A percentile compares a stretch with the other conserved stretches of the same genome.
Conservation (phyloP, 2,888 invertebrate species). For the Sesamia inferens region DNA sequence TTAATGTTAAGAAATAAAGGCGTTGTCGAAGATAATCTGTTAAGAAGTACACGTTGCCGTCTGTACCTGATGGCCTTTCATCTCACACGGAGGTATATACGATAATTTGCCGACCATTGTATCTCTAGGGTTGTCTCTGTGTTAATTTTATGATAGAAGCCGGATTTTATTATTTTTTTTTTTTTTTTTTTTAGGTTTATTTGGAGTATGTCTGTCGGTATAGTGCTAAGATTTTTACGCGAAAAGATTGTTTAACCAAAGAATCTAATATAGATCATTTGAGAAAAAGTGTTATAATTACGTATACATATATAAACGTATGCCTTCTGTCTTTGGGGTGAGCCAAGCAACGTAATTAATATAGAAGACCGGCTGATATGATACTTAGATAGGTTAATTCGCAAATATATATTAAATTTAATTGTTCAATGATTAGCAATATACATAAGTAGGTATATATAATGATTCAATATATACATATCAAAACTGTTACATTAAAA, state of each 20-base stretch:
- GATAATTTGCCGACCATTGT: conserved; percentile 65
- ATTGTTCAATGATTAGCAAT: not conserved
- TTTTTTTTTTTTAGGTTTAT: not conserved
- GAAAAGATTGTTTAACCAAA: not conserved
- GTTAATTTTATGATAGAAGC: conserved; percentile 26
- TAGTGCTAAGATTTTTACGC: not conserved
- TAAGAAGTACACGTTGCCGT: not conserved
- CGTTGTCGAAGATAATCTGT: not conserved
- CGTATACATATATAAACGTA: not conserved
- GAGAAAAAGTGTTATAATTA: not conserved
- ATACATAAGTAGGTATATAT: too few relatives aligned
- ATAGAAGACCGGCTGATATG: not conserved
- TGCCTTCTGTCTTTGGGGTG: too few relatives aligned
- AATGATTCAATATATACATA: not conserved
- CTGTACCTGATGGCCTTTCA: conserved; percentile 50
- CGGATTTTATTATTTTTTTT: conserved; percentile 12
- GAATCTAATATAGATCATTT: not conserved
- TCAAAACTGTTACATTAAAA: not conserved
- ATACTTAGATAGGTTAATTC: not conserved
- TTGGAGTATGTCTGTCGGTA: not conserved
- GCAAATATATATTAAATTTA: not conserved
- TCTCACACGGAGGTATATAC: conserved; percentile 54
- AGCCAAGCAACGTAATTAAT: not conserved
- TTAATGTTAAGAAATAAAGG: conserved; percentile 8
- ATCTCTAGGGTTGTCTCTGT: conserved; percentile 47